These are phyloP conservation scores for Poeciliopsis turneri DNA, from an alignment of 2,797 vertebrate genomes.

Conservation along the genomic window DNA sequence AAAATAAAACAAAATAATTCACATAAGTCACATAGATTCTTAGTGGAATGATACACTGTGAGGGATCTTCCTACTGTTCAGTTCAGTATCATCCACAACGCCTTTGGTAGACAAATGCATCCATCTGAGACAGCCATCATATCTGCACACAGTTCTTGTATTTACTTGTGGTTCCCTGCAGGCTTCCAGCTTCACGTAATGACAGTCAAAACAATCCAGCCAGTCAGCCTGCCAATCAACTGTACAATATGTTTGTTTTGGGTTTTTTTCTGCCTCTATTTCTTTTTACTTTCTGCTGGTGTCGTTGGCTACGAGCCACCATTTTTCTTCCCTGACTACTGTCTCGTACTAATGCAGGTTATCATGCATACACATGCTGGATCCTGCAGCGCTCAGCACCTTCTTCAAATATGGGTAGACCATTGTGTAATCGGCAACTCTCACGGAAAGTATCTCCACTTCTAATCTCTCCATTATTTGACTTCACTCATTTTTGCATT, in stretches of 20 bases:
- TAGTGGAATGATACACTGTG: not conserved
- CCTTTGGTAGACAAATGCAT: not conserved
- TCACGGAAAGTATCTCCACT: not conserved
- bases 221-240: slow-evolving; percentile 16
- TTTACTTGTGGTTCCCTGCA: slow-evolving; percentile 2
- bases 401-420: not conserved
- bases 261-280: slow-evolving; percentile 5
- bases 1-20: no score
- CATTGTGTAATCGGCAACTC: not conserved
- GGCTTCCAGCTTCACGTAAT: slow-evolving; percentile 9
- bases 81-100: no score
- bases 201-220: slow-evolving; percentile 14
- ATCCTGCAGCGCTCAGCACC: not conserved
- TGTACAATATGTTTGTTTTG: slow-evolving; percentile 7
- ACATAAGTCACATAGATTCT: not conserved
- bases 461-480: not conserved
- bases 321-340: not conserved
- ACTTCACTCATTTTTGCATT: not conserved
- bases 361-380: slow-evolving; percentile 4
- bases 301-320: slow-evolving; percentile 17
- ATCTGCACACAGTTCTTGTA: not conserved
- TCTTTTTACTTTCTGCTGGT: not conserved
- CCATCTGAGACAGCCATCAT: not conserved
- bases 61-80: not conserved
- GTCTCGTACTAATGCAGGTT: slow-evolving; percentile 3